Base-by-base conservation (phyloP, 2,113 vertebrate genomes). In the Cephalopholis sonnerati region DNA sequence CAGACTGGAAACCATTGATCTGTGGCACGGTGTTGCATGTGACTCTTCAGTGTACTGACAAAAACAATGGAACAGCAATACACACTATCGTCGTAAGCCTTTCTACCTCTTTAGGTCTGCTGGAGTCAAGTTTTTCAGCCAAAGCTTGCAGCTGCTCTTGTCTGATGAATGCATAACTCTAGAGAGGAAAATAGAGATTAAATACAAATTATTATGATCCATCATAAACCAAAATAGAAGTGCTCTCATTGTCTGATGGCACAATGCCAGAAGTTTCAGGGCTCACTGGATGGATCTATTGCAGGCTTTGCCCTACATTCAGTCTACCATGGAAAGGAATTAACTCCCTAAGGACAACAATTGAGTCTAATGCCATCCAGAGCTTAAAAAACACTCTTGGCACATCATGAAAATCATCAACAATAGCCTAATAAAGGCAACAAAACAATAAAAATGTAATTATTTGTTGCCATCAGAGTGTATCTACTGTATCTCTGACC, bases 121-220 rank as follows among this genome's bases (percentile, higher is more conserved):
- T 89, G 58, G 96, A 93, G 85, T 99, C 97, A 62, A 99, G 94
- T 61, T 95, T 96, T 89, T 97, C 97, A 81, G 96, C 87, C 83
- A 99, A 96, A 67, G 95, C 87, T 41, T 98, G 97, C 68, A 99
- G 93, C 89, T 99, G 97, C 88, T 99, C 98, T 86, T 97, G 97
- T 95, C 96, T 96, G 94, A 98, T 97, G 89, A 99, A 99, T 0
- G 94, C 94, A 7, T 98, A 99, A 93, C 97, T 98, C 98, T 99
- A 94, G 20, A 94, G 93, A 54, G 83, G 89, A 90, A 90, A 71
- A 46, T 7, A 12, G 18, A 76, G 15, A 65, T 1, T 8, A 77
- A 62, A 68, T 5, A 48, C 15, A 15, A 22, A 58, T 1, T 12
- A 1, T 71, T 16, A 68, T 13, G 4, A 72, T 24, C 3, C 16